Base-by-base conservation (phyloP, 2,797 vertebrate species). In the Sternarchorhynchus goeldii region DNA sequence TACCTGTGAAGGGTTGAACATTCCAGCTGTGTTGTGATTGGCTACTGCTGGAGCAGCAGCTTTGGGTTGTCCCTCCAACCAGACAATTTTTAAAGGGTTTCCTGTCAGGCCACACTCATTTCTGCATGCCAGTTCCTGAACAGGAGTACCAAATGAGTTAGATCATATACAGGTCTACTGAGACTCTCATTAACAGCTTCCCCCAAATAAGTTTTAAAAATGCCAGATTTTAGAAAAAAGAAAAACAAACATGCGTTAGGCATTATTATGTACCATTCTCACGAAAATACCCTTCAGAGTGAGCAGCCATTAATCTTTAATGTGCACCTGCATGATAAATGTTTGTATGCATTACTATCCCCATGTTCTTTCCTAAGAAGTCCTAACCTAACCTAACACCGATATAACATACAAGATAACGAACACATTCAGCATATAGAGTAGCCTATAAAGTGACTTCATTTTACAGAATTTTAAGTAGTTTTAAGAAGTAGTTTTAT, bases 31-130 rank as follows among this genome's bases (percentile, higher is more conserved):
- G 6, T 32, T 29, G 45, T 81, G 63, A 39, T 55, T 56, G 25
- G 88, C 89, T 71, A 84, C 70, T 12, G 67, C 62, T 12, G 87
- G 34, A 18, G 77, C 31, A n/a, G 83, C 58, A 64, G 82, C 80
- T 57, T 89, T 87, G 0, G 96, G 96, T 77, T 92, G 90, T 69
- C 96, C 94, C 84, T 97, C 96, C 81, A 99, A 88, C 98, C 98
- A 99, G 3, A 93, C 94, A 79, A 99, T 94, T 92, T 95, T 97
- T 85, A 99, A 88, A 34, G 96, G 96, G 81, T 96, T 98, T 86
- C 86, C 89, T 1, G 89, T 90, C 75, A 98, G 89, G 73, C 97
- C 97, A 32, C 87, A 90, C 90, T 99, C 97, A 83, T 99, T 95
- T 87, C 92, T 95, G 76, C 94, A 91, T 70, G 96, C 97, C 89